phyloP scores from a whole-genome alignment of 2,797 vertebrate genomes.

The Rhabdomys pumilio region DNA sequence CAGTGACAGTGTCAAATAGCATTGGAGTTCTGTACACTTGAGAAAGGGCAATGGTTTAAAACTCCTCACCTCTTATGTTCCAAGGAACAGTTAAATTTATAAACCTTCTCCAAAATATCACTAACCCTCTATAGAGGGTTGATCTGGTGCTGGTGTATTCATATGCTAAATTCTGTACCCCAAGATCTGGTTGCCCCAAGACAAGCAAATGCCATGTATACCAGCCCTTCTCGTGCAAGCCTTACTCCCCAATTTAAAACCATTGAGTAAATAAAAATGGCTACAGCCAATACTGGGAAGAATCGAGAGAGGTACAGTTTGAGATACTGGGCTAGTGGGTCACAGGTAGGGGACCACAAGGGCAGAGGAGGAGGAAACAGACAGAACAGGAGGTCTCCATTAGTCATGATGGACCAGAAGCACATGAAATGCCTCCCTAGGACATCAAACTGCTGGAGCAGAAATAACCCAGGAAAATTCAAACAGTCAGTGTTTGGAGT shows the following conservation, averaged over 20 bases:
- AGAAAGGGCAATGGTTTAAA: background rate
- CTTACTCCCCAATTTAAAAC: background rate
- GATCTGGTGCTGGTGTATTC: background rate
- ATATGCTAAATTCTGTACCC: background rate
- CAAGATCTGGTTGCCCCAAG: background rate
- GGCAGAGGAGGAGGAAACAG: background rate
- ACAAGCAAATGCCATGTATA: background rate
- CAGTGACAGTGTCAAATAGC: background rate
- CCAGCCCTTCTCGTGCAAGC: background rate
- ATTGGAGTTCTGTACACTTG: background rate
- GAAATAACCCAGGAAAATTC: background rate
- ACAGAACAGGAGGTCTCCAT: background rate
- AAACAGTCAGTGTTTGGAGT: background rate
- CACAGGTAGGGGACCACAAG: background rate
- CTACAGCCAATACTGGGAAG: background rate
- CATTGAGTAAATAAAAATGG: background rate
- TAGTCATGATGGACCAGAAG: background rate
- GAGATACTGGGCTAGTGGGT: background rate
- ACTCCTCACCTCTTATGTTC: fast-evolving
- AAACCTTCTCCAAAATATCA: no score
- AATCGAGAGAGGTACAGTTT: background rate
- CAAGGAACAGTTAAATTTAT: background rate
- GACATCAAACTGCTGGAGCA: background rate
- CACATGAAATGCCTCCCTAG: background rate
- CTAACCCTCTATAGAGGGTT: background rate